These are phyloP conservation scores for Amphipyra berbera DNA, from an alignment of 2,888 invertebrate species.

Conservation along the genomic window DNA sequence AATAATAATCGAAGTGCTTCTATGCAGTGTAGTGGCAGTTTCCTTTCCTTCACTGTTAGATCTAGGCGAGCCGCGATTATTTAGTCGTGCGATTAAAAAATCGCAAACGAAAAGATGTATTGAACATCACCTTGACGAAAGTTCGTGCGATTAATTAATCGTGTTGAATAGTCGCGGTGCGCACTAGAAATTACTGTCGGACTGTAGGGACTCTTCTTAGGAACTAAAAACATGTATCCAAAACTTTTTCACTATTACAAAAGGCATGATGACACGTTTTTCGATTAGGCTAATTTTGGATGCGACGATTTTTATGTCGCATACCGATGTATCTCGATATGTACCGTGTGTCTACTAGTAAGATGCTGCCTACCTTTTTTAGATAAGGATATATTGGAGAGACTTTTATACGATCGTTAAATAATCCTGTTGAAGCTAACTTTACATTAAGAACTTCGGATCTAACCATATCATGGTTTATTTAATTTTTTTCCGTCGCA, in stretches of 20 bases:
- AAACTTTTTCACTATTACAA: conserved; percentile 81
- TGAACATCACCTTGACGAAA: conserved; percentile 9
- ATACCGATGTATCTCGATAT: conserved; percentile 70
- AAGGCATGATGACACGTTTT: conserved; percentile 75
- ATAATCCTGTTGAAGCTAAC: conserved; percentile 88
- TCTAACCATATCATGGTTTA: conserved; percentile 83
- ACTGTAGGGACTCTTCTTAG: conserved; percentile 75
- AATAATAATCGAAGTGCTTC: conserved; percentile 78
- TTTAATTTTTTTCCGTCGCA: conserved; percentile 65
- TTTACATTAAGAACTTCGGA: conserved; percentile 87
- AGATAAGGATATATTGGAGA: conserved; percentile 89
- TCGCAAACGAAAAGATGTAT: conserved; percentile 11
- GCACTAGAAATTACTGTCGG: conserved; percentile 46
- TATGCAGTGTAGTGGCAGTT: conserved; percentile 76
- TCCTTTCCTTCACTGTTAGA: conserved; percentile 64
- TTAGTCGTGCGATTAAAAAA: not conserved
- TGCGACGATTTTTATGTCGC: conserved; percentile 78
- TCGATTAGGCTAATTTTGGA: conserved; percentile 72
- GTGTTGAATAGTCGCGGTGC: conserved; percentile 27
- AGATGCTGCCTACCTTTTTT: conserved; percentile 86
- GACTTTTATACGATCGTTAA: conserved; percentile 90
- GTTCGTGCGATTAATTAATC: conserved; percentile 19
- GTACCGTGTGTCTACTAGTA: conserved; percentile 81
- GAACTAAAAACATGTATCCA: conserved; percentile 78
- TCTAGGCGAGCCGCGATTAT: conserved; percentile 32